Evolutionary conservation across 2,113 vertebrate genomes (phyloP).

Genomic region (Petrocephalus microphthalmus): DNA sequence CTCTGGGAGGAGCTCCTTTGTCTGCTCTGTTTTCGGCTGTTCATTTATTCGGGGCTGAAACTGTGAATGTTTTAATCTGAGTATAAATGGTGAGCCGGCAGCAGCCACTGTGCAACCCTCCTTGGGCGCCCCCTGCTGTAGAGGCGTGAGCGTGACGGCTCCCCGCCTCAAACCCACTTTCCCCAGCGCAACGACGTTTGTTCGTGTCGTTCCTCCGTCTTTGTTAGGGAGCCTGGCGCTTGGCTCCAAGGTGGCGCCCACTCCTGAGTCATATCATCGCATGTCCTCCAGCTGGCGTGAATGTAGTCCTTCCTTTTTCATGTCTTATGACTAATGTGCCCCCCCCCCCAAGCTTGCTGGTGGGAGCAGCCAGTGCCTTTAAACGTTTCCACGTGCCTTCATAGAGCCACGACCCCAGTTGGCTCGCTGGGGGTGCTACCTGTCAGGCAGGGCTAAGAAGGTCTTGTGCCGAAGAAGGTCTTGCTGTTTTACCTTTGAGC

Average conservation of each 20-base stretch:
- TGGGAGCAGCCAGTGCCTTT: neutral
- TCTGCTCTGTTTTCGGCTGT: neutral
- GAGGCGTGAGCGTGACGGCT: neutral
- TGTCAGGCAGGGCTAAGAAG: too few species aligned
- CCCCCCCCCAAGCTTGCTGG: too few species aligned
- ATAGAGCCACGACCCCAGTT: neutral
- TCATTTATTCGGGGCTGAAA: neutral
- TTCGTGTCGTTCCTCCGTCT: neutral
- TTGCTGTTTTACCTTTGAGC: neutral
- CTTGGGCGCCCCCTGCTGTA: neutral
- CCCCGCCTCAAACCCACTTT: neutral
- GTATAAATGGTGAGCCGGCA: neutral
- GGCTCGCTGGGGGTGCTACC: neutral
- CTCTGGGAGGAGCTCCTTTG: neutral
- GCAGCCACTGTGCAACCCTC: neutral
- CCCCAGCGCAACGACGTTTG: neutral
- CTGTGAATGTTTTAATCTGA: neutral
- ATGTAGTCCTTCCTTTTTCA: neutral
- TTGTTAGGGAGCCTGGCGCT: neutral
- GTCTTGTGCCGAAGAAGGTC: neutral
- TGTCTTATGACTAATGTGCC: neutral
- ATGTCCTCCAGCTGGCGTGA: neutral
- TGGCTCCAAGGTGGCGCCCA: neutral
- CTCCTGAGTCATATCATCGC: conserved; percentile 3
- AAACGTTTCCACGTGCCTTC: neutral